Evolutionary conservation across 2,888 invertebrate species (phyloP), one percentile per base, ranked within the genome.

Genomic region (Monopis laevigella): DNA sequence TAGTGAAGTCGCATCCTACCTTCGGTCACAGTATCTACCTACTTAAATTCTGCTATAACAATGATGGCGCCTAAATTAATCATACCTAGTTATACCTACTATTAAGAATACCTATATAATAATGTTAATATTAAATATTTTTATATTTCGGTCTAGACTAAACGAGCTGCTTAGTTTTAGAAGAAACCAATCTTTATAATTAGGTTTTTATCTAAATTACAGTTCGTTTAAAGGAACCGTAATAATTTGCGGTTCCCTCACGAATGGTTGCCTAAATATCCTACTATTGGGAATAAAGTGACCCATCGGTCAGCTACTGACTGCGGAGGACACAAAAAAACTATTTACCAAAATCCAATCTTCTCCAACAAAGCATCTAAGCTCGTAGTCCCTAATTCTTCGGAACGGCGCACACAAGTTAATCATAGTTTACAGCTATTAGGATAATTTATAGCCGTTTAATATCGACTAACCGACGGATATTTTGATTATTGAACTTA

Each of bases 381-480:
- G 29, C 19, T 12, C 21, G n/a, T 19, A 19, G 14, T 17, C 24
- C 24, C 58, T 52, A 58, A 50, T 51, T 43, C 48, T 24, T 28
- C 12, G 43, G 48, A 48, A 49, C 50, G 48, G 53, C 52, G 52
- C 52, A 58, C 54, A 55, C 52, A 51, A 58, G 54, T 62, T 62
- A 62, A 67, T 49, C 46, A 50, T 71, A 65, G 65, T 71, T 70
- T 62, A 61, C 58, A 64, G 65, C 63, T 70, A 78, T 80, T 78
- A 77, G 59, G 63, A 71, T 78, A 80, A 80, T 77, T 77, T 78
- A 80, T 77, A 74, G 74, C 66, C 64, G 63, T 73, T 77, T 77
- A 75, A 77, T 78, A 71, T 62, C 58, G 63, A 58, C 58, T 58
- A 64, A 64, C 60, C 65, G 59, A 57, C 60, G 55, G 64, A 64